Evolutionary conservation across 2,888 invertebrate genomes (phyloP), one percentile per base, ranked within the genome.

Genomic region (Pollenia amentaria): DNA sequence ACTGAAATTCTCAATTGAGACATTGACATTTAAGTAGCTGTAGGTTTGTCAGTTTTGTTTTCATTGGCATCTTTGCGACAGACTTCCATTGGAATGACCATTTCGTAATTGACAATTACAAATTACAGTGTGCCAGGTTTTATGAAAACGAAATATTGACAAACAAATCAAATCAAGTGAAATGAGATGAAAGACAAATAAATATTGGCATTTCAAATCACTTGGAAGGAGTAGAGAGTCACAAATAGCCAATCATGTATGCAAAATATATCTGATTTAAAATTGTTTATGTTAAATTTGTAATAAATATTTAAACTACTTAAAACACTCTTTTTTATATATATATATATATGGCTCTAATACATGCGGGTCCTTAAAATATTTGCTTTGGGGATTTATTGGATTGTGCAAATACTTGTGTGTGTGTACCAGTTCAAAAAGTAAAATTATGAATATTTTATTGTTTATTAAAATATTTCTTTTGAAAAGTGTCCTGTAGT

Each of bases 211-310:
- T 44, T 44, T 44, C 0, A 44, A 44, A 14, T 29, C 12, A 14
- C 3, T 48, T 14, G 0, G n/a, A 48, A 48, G 3, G 14, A n/a
- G n/a, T 14, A 48, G 46, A 11, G 11, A 6, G 46, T 2, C 12
- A 14, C 3, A 48, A n/a, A 14, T 48, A 14, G 12, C 4, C 2
- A 60, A 60, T 60, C 38, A 60, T 38, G 38, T 60, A 60, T 60
- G 60, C 38, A 60, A 60, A 60, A n/a, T 60, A 60, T 60, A n/a
- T 60, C 38, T 60, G n/a, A 8, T 38, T 29, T 38, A 60, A 14
- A 38, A 29, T 8, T 21, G 11, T 21, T n/a, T 6, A 53, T 18
- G 8, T 57, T 57, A n/a, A 48, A 14, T 14, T 48, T 29, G 3
- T 14, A 48, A 48, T 48, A 14, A 6, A 48, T 14, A 48, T 48